These are phyloP conservation scores for Malurus melanocephalus DNA, from an alignment of 2,113 vertebrate species.

Conservation along the genomic window DNA sequence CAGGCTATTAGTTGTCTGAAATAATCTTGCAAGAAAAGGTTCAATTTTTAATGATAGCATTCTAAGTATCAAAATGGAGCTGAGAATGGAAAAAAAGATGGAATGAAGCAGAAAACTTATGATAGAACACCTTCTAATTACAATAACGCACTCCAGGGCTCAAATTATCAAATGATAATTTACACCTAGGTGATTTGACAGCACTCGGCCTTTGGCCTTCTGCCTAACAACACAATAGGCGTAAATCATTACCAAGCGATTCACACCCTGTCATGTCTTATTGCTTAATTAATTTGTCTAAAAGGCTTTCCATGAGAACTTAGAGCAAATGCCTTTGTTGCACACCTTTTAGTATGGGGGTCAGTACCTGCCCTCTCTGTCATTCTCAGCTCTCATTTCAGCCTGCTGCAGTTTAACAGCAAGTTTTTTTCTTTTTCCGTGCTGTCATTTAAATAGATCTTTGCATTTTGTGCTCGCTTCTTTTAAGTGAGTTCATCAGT, in stretches of 20 bases:
- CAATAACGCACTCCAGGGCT: constrained; percentile 61
- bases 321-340: constrained; percentile 47
- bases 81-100: background rate
- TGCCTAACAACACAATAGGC: constrained; percentile 70
- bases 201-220: constrained; percentile 69
- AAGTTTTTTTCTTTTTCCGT: background rate
- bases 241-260: constrained; percentile 67
- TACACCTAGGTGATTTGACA: constrained; percentile 73
- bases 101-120: constrained; percentile 5
- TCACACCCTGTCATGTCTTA: constrained; percentile 72
- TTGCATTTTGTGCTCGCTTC: background rate
- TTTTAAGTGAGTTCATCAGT: background rate
- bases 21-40: background rate
- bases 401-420: background rate
- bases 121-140: constrained; percentile 60
- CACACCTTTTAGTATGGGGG: constrained; percentile 10
- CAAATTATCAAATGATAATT: constrained; percentile 71
- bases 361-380: constrained; percentile 26
- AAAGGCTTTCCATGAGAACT: constrained; percentile 62
- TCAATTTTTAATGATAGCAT: background rate
- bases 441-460: background rate
- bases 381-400: constrained; percentile 24
- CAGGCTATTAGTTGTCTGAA: background rate
- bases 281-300: constrained; percentile 72
- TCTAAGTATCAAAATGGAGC: background rate